Percentiles rank a stretch among this genome's conserved stretches.
phyloP scores from a whole-genome alignment of 2,888 invertebrate species.

The Amphipoea oculea region DNA sequence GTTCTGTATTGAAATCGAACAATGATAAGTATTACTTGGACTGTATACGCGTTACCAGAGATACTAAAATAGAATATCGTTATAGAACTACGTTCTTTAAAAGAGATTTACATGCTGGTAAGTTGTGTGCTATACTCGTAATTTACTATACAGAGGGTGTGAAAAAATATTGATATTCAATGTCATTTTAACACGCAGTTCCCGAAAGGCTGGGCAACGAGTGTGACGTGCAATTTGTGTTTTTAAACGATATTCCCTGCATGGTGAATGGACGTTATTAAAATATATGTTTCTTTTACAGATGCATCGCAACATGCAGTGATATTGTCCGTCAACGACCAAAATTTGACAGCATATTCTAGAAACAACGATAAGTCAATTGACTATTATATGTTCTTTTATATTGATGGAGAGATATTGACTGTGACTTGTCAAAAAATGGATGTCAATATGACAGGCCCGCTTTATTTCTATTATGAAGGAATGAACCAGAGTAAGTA shows the following conservation, averaged over 20 bases:
- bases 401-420: background rate
- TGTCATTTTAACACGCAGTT: too few relatives aligned
- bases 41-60: too few relatives aligned
- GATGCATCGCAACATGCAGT: background rate
- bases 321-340: slow-evolving; percentile 9
- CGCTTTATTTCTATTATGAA: rapidly evolving
- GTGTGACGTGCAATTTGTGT: background rate
- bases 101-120: too few relatives aligned
- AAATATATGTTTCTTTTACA: slow-evolving; percentile 3
- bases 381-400: slow-evolving; percentile 6
- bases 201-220: too few relatives aligned
- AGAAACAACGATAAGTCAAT: too few relatives aligned
- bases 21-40: too few relatives aligned
- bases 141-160: too few relatives aligned
- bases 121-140: too few relatives aligned
- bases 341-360: background rate
- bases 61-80: too few relatives aligned
- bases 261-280: background rate
- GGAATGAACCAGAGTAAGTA: background rate
- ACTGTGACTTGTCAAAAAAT: slow-evolving; percentile 26
- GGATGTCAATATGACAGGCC: background rate
- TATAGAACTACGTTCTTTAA: too few relatives aligned
- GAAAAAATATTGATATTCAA: too few relatives aligned
- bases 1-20: too few relatives aligned
- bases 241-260: background rate